phyloP scores from a whole-genome alignment of 2,797 vertebrate genomes.

The Sebastolobus alascanus region DNA sequence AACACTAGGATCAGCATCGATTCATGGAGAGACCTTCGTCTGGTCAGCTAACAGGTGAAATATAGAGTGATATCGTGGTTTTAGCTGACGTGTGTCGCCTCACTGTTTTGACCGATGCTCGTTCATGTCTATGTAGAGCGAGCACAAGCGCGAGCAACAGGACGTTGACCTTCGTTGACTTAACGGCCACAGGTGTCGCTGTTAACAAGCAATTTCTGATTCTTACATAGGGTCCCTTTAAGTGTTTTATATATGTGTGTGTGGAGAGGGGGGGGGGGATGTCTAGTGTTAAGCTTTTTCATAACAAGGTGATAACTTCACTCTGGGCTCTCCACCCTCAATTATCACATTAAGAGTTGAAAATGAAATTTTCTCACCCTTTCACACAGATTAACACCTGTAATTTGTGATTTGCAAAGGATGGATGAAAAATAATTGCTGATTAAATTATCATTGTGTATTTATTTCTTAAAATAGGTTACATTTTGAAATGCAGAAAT shows the following conservation, averaged over 20 bases:
- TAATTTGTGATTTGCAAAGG: not conserved
- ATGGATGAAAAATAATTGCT: not conserved
- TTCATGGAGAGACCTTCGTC: too few species aligned
- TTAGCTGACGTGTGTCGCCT: too few species aligned
- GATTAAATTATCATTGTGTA: not conserved
- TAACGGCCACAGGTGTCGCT: too few species aligned
- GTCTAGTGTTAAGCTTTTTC: not conserved
- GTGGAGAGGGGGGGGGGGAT: not conserved
- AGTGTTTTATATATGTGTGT: not conserved
- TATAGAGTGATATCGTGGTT: too few species aligned
- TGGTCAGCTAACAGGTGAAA: too few species aligned
- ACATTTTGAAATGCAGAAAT: not conserved
- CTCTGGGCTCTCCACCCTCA: not conserved
- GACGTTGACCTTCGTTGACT: too few species aligned
- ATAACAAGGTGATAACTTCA: constrained; percentile 10
- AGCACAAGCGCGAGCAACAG: too few species aligned
- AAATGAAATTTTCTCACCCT: constrained; percentile 3
- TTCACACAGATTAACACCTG: constrained; percentile 13
- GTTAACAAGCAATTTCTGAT: too few species aligned
- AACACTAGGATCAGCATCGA: too few species aligned
- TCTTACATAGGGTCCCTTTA: too few species aligned
- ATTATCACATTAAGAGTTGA: constrained; percentile 36
- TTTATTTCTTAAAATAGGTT: not conserved
- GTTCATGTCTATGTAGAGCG: too few species aligned
- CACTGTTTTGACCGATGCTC: too few species aligned